phyloP scores from a whole-genome alignment of 1,140 invertebrate genomes.

The Saccostrea echinata region DNA sequence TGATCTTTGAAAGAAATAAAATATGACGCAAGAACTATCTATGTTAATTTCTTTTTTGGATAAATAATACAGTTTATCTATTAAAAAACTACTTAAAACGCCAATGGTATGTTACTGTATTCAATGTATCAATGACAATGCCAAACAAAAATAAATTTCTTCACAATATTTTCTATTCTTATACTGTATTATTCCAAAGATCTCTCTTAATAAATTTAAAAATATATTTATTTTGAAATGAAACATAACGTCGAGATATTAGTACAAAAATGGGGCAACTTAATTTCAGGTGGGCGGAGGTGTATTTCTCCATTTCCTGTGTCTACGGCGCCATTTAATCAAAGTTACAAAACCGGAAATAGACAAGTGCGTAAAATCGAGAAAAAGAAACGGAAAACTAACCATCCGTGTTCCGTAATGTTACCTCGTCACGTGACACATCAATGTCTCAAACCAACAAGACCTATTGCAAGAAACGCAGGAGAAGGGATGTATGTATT shows the following conservation, averaged over 20 bases:
- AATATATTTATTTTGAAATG: background rate
- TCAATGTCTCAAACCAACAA: background rate
- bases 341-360: constrained; percentile 20
- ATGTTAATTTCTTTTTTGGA: too few species aligned
- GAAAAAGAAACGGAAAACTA: constrained; percentile 28
- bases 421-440: background rate
- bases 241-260: background rate
- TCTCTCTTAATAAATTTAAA: too few species aligned
- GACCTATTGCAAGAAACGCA: background rate
- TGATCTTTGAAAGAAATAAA: too few species aligned
- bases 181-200: too few species aligned
- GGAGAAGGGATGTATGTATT: background rate
- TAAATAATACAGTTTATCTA: too few species aligned
- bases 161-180: too few species aligned
- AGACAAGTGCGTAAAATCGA: constrained; percentile 3
- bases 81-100: too few species aligned
- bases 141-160: too few species aligned
- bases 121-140: too few species aligned
- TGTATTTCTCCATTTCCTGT: constrained; percentile 21
- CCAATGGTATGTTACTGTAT: too few species aligned
- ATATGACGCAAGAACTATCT: too few species aligned
- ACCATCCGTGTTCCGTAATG: constrained; percentile 13
- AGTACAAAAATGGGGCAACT: background rate
- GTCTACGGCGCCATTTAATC: constrained; percentile 4
- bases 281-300: background rate